These are phyloP conservation scores for Equus quagga DNA, from an alignment of 2,113 vertebrate genomes.

Conservation along the genomic window DNA sequence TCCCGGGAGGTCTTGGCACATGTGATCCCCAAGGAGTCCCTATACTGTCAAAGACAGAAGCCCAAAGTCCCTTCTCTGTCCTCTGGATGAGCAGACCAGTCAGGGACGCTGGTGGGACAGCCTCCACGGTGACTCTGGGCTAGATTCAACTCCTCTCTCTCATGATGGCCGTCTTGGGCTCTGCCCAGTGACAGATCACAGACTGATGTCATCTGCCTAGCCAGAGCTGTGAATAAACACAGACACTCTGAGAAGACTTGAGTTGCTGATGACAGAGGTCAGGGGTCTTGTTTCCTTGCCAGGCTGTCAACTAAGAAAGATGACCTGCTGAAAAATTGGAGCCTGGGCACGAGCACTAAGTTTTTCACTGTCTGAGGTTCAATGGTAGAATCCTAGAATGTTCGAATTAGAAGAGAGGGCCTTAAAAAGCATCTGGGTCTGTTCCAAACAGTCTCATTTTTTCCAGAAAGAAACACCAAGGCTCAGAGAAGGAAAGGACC, in stretches of 20 bases:
- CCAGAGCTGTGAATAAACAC: conserved; percentile 42
- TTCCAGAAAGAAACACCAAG: not conserved
- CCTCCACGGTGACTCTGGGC: not conserved
- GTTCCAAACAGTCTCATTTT: not conserved
- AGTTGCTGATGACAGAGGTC: not conserved
- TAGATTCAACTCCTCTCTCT: not conserved
- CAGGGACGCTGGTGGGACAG: not conserved
- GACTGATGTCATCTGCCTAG: not conserved
- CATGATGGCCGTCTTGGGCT: not conserved
- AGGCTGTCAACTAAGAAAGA: conserved; percentile 35
- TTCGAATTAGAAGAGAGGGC: not conserved
- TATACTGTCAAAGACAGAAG: not conserved
- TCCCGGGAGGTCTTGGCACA: not conserved
- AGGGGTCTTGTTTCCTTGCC: not conserved
- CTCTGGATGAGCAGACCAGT: not conserved
- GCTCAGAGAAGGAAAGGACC: conserved; percentile 23
- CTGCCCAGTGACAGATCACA: not conserved
- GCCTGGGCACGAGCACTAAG: not conserved
- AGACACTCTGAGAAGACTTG: not conserved
- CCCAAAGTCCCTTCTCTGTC: not conserved
- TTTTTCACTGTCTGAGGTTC: not conserved
- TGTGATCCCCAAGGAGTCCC: not conserved
- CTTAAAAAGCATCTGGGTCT: not conserved
- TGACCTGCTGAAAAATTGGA: not conserved
- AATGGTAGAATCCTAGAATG: not conserved